A percentile compares a stretch with the other conserved stretches of the same genome.
phyloP scores from a whole-genome alignment of 2,797 vertebrate species.

The Mareca penelope region DNA sequence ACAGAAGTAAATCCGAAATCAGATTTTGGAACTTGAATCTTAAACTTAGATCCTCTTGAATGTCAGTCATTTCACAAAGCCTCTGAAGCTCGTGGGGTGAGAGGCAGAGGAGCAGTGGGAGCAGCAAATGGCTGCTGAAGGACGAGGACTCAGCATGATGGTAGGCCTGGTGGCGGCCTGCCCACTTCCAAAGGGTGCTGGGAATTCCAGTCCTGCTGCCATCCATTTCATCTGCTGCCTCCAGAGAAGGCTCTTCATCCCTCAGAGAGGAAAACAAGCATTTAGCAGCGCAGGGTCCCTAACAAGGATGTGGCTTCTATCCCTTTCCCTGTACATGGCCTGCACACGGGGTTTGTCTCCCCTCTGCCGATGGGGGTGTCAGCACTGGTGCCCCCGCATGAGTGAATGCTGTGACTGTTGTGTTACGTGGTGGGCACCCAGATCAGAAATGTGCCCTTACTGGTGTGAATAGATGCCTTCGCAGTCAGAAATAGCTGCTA shows the following conservation, averaged over 20 bases:
- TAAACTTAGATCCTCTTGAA: neutral
- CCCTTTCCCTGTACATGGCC: too few species aligned
- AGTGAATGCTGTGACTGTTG: too few species aligned
- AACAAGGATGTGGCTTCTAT: too few species aligned
- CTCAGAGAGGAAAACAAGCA: neutral
- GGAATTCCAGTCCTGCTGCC: neutral
- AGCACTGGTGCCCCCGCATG: too few species aligned
- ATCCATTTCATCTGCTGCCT: neutral
- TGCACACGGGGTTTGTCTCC: too few species aligned
- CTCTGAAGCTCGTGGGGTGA: neutral
- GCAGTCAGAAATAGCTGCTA: too few species aligned
- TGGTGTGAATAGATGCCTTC: too few species aligned
- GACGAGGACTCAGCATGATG: accelerated
- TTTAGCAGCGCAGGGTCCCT: neutral
- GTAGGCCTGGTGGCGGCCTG: accelerated
- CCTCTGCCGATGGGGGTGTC: too few species aligned
- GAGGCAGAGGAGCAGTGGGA: neutral
- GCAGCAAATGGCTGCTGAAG: neutral
- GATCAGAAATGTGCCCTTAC: too few species aligned
- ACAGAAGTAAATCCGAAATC: conserved; percentile 5
- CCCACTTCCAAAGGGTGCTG: neutral
- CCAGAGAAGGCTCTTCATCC: neutral
- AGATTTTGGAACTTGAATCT: neutral
- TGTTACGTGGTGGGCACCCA: too few species aligned
- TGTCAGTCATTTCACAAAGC: neutral